Conservation (phyloP, 2,888 invertebrate species). For the Opisthograptis luteolata region DNA sequence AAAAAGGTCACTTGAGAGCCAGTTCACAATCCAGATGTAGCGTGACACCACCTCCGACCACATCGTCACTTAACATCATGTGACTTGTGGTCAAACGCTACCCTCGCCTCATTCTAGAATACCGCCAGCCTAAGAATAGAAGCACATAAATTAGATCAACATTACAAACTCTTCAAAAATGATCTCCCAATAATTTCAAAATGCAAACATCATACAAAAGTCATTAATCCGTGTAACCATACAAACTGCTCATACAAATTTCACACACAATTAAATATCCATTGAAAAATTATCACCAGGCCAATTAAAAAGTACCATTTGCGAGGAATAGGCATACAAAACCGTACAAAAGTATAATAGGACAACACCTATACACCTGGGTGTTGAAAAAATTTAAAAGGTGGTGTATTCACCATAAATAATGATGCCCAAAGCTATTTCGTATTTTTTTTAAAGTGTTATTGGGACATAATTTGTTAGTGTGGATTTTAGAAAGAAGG, state of each 20-base stretch:
- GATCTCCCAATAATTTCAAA: background rate
- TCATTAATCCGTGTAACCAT: conserved; percentile 19
- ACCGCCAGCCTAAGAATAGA: too few relatives aligned
- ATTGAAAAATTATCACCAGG: conserved; percentile 28
- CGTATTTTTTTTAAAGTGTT: conserved; percentile 3
- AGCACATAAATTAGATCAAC: too few relatives aligned
- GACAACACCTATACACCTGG: conserved; percentile 23
- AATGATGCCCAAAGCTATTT: conserved; percentile 2
- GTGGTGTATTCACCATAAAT: conserved; percentile 10
- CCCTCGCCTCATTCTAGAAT: too few relatives aligned
- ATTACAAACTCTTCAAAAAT: background rate
- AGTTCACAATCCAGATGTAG: too few relatives aligned
- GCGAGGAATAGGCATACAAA: conserved; percentile 14
- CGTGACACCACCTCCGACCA: too few relatives aligned
- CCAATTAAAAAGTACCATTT: conserved; percentile 30
- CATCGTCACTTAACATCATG: too few relatives aligned
- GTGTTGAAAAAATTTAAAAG: conserved; percentile 18
- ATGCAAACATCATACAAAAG: conserved; percentile 17
- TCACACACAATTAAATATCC: conserved; percentile 32
- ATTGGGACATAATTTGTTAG: conserved; percentile 7
- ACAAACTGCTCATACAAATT: conserved; percentile 35
- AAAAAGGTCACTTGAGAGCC: too few relatives aligned
- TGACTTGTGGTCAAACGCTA: too few relatives aligned
- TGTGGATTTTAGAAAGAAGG: too few relatives aligned
- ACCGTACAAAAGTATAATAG: conserved; percentile 14